Conservation (phyloP, 2,113 vertebrate species). For the Lamprologus speciosus region DNA sequence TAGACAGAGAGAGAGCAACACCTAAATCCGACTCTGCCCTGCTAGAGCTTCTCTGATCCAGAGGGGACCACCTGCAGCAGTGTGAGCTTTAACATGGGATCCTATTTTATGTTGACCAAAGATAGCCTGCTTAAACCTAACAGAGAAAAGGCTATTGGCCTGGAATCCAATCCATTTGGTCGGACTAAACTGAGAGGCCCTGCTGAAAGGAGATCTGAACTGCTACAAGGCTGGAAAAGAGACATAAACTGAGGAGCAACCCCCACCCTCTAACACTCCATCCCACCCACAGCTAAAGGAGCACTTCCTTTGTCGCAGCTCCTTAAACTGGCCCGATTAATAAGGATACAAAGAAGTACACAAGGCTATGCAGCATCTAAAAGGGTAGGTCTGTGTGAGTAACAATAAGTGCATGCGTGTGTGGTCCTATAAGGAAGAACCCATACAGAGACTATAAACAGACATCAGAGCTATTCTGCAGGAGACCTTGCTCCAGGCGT, state of each 20-base stretch:
- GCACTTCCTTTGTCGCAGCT: not conserved
- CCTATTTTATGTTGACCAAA: slow-evolving; percentile 18
- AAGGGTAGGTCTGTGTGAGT: not conserved
- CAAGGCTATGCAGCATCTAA: slow-evolving; percentile 14
- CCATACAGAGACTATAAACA: slow-evolving; percentile 64
- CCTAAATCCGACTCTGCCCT: slow-evolving; percentile 11
- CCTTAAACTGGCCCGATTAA: slow-evolving; percentile 31
- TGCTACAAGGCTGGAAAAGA: slow-evolving; percentile 13
- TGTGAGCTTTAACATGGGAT: slow-evolving; percentile 4
- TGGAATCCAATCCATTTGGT: slow-evolving; percentile 50
- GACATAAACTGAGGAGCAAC: slow-evolving; percentile 1
- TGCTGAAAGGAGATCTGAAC: slow-evolving; percentile 43
- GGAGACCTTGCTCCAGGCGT: slow-evolving; percentile 57
- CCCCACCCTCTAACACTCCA: not conserved
- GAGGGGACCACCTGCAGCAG: not conserved
- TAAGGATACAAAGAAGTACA: slow-evolving; percentile 26
- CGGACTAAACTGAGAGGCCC: slow-evolving; percentile 34
- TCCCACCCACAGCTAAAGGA: slow-evolving; percentile 34
- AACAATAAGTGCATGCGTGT: slow-evolving; percentile 40
- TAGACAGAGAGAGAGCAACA: slow-evolving; percentile 8
- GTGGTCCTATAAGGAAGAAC: slow-evolving; percentile 67
- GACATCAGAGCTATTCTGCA: slow-evolving; percentile 58
- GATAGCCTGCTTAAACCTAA: slow-evolving; percentile 14
- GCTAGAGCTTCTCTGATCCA: slow-evolving; percentile 11
- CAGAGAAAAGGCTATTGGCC: slow-evolving; percentile 9